Conservation (phyloP, 1,140 invertebrate genomes). For the Leptopilina boulardi region DNA sequence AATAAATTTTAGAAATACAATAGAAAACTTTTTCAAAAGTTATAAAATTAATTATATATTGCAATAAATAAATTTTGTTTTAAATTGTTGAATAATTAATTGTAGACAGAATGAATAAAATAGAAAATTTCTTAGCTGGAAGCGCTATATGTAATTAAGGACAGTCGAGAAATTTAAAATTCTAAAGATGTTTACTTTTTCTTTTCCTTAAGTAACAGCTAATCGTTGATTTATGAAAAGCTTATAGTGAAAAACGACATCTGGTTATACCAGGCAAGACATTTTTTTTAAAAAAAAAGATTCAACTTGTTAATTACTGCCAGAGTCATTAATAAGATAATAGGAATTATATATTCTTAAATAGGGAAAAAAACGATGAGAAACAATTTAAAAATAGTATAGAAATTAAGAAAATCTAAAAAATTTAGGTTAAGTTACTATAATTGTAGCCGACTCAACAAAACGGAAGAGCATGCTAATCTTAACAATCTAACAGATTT, state of each 20-base stretch:
- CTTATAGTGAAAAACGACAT: background rate
- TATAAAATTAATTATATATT: too few relatives aligned
- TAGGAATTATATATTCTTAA: background rate
- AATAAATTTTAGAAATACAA: too few relatives aligned
- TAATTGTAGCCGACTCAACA: background rate
- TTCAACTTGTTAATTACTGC: background rate
- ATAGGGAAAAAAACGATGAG: background rate
- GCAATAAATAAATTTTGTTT: too few relatives aligned
- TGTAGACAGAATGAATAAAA: background rate
- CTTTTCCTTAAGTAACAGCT: background rate
- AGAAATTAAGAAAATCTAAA: too few relatives aligned
- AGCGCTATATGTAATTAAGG: slow-evolving; percentile 1
- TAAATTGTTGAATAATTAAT: too few relatives aligned
- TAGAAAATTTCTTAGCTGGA: slow-evolving; percentile 5
- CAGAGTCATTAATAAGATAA: background rate
- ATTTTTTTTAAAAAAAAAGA: background rate
- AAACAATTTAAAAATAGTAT: too few relatives aligned
- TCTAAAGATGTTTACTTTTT: slow-evolving; percentile 5
- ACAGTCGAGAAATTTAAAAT: slow-evolving; percentile 11
- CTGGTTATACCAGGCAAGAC: background rate
- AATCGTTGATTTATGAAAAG: slow-evolving; percentile 2
- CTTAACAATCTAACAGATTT: background rate
- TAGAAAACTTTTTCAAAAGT: too few relatives aligned
- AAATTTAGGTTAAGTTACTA: background rate
- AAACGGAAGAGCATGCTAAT: background rate